Evolutionary conservation across 2,113 vertebrate species (phyloP).

Genomic region (Tragelaphus imberbis): DNA sequence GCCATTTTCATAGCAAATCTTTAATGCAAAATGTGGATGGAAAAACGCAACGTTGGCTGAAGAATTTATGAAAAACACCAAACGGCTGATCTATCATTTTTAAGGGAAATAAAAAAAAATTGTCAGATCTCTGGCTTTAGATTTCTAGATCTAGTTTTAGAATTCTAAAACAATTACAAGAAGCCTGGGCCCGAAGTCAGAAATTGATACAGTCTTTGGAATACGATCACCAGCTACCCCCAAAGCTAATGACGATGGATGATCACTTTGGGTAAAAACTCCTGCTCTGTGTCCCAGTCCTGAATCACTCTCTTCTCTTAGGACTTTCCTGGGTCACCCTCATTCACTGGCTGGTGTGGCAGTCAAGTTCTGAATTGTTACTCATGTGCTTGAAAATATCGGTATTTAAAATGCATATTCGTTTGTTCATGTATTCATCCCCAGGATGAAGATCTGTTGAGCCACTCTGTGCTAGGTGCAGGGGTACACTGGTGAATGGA

Average conservation of each 20-base stretch:
- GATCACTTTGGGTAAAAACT: neutral
- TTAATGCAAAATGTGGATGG: conserved; percentile 21
- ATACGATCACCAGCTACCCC: neutral
- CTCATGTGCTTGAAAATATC: neutral
- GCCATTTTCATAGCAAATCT: conserved; percentile 68
- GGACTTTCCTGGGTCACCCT: neutral
- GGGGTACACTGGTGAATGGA: too few species aligned
- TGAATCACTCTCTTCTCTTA: neutral
- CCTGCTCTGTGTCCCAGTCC: neutral
- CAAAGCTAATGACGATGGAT: neutral
- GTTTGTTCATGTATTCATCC: neutral
- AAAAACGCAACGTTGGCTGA: conserved; percentile 19
- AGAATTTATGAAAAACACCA: neutral
- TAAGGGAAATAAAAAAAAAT: neutral
- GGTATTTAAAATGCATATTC: neutral
- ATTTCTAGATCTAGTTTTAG: neutral
- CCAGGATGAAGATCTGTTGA: neutral
- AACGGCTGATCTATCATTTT: conserved; percentile 38
- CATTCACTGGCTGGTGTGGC: neutral
- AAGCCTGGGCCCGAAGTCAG: neutral
- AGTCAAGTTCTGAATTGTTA: neutral
- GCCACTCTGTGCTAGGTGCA: neutral
- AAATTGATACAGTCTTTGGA: neutral
- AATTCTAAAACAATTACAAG: neutral
- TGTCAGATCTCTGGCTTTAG: conserved; percentile 5